Percentiles rank a stretch among this genome's conserved stretches.
These are phyloP conservation scores for Hylaeus volcanicus DNA, from an alignment of 1,140 invertebrate species.

Conservation along the genomic window DNA sequence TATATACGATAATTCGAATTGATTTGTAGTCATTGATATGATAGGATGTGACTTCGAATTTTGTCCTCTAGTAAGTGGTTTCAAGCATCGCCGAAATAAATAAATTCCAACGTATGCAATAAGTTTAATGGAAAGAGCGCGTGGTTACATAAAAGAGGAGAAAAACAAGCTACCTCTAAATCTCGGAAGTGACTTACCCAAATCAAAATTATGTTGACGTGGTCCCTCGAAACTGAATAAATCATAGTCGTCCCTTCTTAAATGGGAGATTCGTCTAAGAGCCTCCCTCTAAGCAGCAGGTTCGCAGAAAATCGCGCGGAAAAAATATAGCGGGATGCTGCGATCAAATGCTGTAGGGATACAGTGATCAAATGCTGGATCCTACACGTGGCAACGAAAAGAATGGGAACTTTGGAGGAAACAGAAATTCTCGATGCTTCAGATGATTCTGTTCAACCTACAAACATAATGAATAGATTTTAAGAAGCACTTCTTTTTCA, in stretches of 20 bases:
- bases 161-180: background rate
- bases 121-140: too few species aligned
- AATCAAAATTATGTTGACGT: background rate
- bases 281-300: background rate
- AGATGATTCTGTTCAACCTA: too few species aligned
- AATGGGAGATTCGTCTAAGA: background rate
- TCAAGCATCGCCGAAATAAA: too few species aligned
- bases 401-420: background rate
- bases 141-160: background rate
- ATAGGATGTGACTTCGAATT: too few species aligned
- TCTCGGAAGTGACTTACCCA: background rate
- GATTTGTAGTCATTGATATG: too few species aligned
- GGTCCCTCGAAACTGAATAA: background rate
- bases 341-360: background rate
- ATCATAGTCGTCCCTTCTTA: background rate
- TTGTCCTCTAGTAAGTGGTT: too few species aligned
- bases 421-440: too few species aligned
- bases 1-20: too few species aligned
- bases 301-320: background rate
- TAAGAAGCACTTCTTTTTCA: too few species aligned
- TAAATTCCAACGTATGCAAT: too few species aligned
- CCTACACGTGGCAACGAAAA: background rate
- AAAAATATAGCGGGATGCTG: background rate
- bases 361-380: background rate
- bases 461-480: too few species aligned